These are phyloP conservation scores for Agriotes lineatus DNA, from an alignment of 2,888 invertebrate species.

Conservation along the genomic window DNA sequence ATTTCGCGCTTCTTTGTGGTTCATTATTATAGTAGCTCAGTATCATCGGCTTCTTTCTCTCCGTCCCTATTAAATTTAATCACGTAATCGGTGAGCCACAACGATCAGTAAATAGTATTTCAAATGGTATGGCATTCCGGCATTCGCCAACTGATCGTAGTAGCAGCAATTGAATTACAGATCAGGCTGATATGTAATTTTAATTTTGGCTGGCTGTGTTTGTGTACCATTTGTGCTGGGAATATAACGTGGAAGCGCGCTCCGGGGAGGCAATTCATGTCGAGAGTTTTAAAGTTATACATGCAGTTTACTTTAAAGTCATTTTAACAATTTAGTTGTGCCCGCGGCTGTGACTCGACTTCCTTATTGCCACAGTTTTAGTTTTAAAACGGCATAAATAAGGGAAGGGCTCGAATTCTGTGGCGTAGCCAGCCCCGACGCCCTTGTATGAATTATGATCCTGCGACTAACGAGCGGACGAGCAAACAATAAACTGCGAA, in stretches of 20 bases:
- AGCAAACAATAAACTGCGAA: conserved; percentile 22
- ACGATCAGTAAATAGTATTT: conserved; percentile 19
- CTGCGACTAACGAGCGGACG: conserved; percentile 12
- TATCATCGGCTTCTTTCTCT: not conserved
- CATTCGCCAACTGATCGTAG: conserved; percentile 23
- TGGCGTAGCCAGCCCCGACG: not conserved
- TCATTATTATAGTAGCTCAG: no score
- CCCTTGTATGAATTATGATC: conserved; percentile 16
- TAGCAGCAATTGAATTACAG: conserved; percentile 35
- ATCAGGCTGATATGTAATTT: conserved; percentile 39
- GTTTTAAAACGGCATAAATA: conserved; percentile 18
- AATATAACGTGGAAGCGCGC: conserved; percentile 33
- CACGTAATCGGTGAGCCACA: conserved; percentile 20
- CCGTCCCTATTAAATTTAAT: conserved; percentile 21
- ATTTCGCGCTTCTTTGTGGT: no score
- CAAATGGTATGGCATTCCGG: conserved; percentile 8
- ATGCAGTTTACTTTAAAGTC: conserved; percentile 29
- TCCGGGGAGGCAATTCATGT: conserved; percentile 27
- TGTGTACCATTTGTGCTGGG: conserved; percentile 33
- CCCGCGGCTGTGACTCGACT: conserved; percentile 15
- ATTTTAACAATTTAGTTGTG: conserved; percentile 24
- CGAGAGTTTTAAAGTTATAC: conserved; percentile 31
- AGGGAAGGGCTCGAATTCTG: conserved; percentile 10
- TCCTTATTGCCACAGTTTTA: conserved; percentile 25
- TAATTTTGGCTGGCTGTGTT: conserved; percentile 35